Conservation (phyloP, 2,888 invertebrate genomes). For the Cryptus viduatorius region DNA sequence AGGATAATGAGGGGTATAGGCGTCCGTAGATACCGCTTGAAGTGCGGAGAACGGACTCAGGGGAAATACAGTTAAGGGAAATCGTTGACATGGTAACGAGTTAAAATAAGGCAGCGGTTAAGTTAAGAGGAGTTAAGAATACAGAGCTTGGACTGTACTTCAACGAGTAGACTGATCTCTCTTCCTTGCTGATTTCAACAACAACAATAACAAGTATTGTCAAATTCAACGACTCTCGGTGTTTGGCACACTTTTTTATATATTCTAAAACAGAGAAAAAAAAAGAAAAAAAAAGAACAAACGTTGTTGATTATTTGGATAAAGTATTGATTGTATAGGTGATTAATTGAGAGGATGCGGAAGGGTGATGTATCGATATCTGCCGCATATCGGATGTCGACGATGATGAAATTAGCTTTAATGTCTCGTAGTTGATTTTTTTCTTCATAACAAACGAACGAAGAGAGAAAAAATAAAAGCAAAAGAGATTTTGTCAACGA, state of each 20-base stretch:
- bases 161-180: not conserved
- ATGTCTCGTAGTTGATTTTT: slow-evolving; percentile 51
- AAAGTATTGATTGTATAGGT: slow-evolving; percentile 69
- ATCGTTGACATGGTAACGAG: too few relatives aligned
- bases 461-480: slow-evolving; percentile 20
- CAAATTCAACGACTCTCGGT: slow-evolving; percentile 24
- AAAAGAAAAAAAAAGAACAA: slow-evolving; percentile 59
- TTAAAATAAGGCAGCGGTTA: too few relatives aligned
- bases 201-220: not conserved
- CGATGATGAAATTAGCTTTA: slow-evolving; percentile 57
- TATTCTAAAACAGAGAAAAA: slow-evolving; percentile 49
- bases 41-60: too few relatives aligned
- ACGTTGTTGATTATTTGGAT: slow-evolving; percentile 71
- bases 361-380: slow-evolving; percentile 16
- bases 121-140: too few relatives aligned
- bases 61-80: too few relatives aligned
- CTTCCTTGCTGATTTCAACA: slow-evolving; percentile 6
- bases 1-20: too few relatives aligned
- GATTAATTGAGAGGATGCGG: slow-evolving; percentile 68
- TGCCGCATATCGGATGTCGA: slow-evolving; percentile 52
- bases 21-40: too few relatives aligned
- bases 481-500: slow-evolving; percentile 68
- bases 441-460: slow-evolving; percentile 38
- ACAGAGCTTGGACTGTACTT: too few relatives aligned
- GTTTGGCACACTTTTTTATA: slow-evolving; percentile 42